phyloP scores from a whole-genome alignment of 2,888 invertebrate species.

The Brachypalpus laphriformis region DNA sequence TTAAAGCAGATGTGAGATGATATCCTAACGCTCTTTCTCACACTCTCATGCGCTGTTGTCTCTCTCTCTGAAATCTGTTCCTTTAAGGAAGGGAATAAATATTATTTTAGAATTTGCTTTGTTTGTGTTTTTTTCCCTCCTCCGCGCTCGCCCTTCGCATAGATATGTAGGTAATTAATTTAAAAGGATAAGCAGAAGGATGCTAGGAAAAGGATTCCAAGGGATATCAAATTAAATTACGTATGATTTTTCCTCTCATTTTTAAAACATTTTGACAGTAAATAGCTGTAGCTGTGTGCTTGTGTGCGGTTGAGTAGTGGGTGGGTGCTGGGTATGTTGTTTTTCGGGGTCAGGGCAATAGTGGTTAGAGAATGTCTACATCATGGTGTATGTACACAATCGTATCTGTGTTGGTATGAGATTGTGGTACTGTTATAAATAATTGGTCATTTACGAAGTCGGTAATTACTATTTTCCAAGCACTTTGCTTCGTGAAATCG shows the following conservation, averaged over 20 bases:
- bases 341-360: not conserved
- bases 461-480: not conserved
- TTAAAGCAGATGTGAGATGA: constrained; percentile 2
- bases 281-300: not conserved
- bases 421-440: not conserved
- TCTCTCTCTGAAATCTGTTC: constrained; percentile 23
- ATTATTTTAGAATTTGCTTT: constrained; percentile 48
- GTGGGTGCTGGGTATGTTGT: not conserved
- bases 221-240: constrained; percentile 18
- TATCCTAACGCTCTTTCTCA: not conserved
- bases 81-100: constrained; percentile 53
- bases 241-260: not conserved
- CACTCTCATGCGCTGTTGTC: not conserved
- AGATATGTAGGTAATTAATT: constrained; percentile 52
- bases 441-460: constrained; percentile 7
- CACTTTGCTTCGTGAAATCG: not conserved
- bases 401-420: constrained; percentile 3
- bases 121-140: constrained; percentile 25
- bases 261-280: not conserved
- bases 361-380: not conserved
- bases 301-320: not conserved
- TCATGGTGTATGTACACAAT: not conserved
- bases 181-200: constrained; percentile 49
- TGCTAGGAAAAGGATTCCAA: constrained; percentile 7
- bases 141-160: not conserved